phyloP scores from a whole-genome alignment of 2,797 vertebrate genomes.

The Selene dorsalis region DNA sequence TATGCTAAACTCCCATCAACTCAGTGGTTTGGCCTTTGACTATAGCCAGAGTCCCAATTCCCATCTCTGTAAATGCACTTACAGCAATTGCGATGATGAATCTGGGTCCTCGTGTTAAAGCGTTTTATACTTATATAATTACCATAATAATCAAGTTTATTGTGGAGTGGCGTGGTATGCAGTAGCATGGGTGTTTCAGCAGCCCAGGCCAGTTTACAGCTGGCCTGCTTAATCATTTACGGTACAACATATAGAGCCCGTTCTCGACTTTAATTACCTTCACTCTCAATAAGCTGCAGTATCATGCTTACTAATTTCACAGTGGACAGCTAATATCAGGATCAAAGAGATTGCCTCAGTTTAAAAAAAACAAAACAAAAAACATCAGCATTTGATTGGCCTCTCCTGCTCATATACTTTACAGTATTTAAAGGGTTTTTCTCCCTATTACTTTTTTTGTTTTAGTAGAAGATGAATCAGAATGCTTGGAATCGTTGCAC shows the following conservation, averaged over 20 bases:
- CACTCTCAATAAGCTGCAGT: slow-evolving; percentile 63
- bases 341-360: slow-evolving; percentile 66
- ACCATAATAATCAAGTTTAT: slow-evolving; percentile 83
- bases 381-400: slow-evolving; percentile 55
- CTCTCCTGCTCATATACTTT: slow-evolving; percentile 49
- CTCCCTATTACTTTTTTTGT: slow-evolving; percentile 40
- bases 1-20: slow-evolving; percentile 66
- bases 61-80: slow-evolving; percentile 66
- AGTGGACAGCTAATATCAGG: slow-evolving; percentile 65
- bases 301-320: slow-evolving; percentile 65
- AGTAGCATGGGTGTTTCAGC: slow-evolving; percentile 73
- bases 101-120: slow-evolving; percentile 72
- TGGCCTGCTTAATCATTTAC: slow-evolving; percentile 68
- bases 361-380: slow-evolving; percentile 19
- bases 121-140: slow-evolving; percentile 82
- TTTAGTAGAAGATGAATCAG: slow-evolving; percentile 63
- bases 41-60: slow-evolving; percentile 63
- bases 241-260: slow-evolving; percentile 57
- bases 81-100: slow-evolving; percentile 75
- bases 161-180: slow-evolving; percentile 74
- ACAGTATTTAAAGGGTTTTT: slow-evolving; percentile 49
- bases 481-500: slow-evolving; percentile 64
- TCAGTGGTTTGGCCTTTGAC: slow-evolving; percentile 62
- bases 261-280: slow-evolving; percentile 77
- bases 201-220: slow-evolving; percentile 74